phyloP scores from a whole-genome alignment of 2,113 vertebrate species.

The Erpornis zantholeuca region DNA sequence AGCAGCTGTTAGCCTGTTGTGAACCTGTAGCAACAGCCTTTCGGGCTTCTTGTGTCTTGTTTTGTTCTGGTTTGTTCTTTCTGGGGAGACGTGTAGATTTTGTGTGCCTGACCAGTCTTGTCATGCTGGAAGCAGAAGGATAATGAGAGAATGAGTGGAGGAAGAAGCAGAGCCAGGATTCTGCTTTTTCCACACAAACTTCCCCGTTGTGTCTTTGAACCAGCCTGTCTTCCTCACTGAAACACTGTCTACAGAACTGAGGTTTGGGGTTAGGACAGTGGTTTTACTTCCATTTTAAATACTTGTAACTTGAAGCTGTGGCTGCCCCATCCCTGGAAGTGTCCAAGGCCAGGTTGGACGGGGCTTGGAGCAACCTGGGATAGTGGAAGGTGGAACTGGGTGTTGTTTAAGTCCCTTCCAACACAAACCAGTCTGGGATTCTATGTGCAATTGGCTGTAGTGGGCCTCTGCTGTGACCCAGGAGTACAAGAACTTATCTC shows the following conservation, averaged over 20 bases:
- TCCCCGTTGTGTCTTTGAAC: rapidly evolving
- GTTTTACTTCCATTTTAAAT: not conserved
- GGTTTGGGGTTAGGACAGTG: not conserved
- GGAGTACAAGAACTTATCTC: rapidly evolving
- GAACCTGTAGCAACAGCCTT: not conserved
- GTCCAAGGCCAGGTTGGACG: not conserved
- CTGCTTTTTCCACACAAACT: not conserved
- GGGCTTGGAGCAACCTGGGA: not conserved
- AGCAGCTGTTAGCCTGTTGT: not conserved
- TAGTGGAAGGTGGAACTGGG: not conserved
- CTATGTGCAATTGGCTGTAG: not conserved
- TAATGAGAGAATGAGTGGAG: not conserved
- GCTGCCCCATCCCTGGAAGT: not conserved
- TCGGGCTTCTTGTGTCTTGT: not conserved
- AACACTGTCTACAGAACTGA: not conserved
- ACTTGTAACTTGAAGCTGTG: not conserved
- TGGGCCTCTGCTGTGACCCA: not conserved
- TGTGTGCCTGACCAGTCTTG: not conserved
- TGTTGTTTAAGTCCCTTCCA: not conserved
- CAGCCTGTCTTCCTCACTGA: not conserved
- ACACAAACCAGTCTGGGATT: not conserved
- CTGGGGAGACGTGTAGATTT: not conserved
- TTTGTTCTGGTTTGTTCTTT: not conserved
- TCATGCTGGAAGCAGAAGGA: not conserved
- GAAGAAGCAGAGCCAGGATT: not conserved